Evolutionary conservation across 1,140 invertebrate species (phyloP).

Genomic region (Pomacea maculata): DNA sequence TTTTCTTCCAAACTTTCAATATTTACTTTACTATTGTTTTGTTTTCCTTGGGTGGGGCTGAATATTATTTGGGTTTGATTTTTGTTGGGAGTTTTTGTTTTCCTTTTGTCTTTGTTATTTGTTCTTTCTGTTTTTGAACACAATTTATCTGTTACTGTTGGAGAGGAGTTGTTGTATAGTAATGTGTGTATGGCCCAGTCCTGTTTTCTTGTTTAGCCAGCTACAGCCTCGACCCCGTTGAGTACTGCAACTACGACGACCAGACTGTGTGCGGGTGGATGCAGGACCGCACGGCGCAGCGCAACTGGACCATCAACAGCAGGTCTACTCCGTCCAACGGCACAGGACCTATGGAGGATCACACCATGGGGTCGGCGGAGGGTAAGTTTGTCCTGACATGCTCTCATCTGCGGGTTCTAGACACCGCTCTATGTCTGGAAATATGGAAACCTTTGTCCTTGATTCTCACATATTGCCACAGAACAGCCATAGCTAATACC

Average conservation of each 20-base stretch:
- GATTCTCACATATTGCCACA: no score
- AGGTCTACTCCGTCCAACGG: slow-evolving; percentile 72
- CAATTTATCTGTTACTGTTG: background rate
- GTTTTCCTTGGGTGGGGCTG: no score
- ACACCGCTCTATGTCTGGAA: no score
- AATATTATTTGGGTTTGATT: no score
- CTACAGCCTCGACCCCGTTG: slow-evolving; percentile 6
- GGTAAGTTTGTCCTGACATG: slow-evolving; percentile 1
- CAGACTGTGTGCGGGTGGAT: slow-evolving; percentile 74
- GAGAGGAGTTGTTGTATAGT: background rate
- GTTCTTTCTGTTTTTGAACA: no score
- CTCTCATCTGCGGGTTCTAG: background rate
- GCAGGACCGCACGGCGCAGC: slow-evolving; percentile 76
- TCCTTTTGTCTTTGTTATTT: no score
- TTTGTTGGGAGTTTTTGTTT: no score
- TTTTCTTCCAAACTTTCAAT: no score
- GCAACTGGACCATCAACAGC: slow-evolving; percentile 76
- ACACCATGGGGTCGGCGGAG: slow-evolving; percentile 42
- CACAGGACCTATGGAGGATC: slow-evolving; percentile 43
- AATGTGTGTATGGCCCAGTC: background rate
- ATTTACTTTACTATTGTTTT: no score
- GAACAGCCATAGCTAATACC: no score
- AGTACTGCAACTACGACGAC: slow-evolving; percentile 43
- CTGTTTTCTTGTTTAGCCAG: background rate
- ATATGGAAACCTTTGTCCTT: no score